Base-by-base conservation (phyloP, 1,140 invertebrate genomes). In the Ips typographus region DNA sequence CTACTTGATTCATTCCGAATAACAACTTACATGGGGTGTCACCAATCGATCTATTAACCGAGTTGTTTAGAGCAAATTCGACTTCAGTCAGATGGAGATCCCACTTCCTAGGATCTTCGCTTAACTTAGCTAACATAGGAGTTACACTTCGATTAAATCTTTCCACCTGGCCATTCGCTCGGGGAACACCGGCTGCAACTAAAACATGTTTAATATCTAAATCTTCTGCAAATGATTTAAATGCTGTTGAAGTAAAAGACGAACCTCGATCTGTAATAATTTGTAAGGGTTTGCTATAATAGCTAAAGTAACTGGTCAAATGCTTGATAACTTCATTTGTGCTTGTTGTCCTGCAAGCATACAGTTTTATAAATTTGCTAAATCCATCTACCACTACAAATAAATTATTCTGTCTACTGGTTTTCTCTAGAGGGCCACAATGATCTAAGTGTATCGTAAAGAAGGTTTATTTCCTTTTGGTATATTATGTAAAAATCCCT, bases 121-220 rank as follows among this genome's bases (percentile, higher is more conserved):
- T 38, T 2, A 76, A 59, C 66, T 77, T 77, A 3, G 58, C 67
- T 1, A 77, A 36, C 65, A 77, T 74, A 1, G 74, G 70, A 22
- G 73, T 52, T 4, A 80, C 49, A 4, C 56, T 66, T n/a, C 75
- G 5, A 65, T 80, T 78, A 2, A 77, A 57, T 0, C 76, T 41
- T 56, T 81, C 79, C 2, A 79, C 70, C 43, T 80, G 72, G 0
- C 77, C 78, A 47, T 81, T 81, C 0, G 78, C 73, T 41, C 74
- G 70, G 0, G 77, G 78, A 0, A 68, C 74, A 0, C 72, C 74
- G 3, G 66, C 65, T 0, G 73, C 74, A 55, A 78, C 69, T 7
- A 68, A 37, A 2, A 68, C 58, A 40, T 75, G 78, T 36, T 71
- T 36, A 64, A 77, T 40, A 41, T 22, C 22, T 22, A 22, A 22